Evolutionary conservation across 1,140 invertebrate genomes (phyloP).

Genomic region (Drusus annulatus): DNA sequence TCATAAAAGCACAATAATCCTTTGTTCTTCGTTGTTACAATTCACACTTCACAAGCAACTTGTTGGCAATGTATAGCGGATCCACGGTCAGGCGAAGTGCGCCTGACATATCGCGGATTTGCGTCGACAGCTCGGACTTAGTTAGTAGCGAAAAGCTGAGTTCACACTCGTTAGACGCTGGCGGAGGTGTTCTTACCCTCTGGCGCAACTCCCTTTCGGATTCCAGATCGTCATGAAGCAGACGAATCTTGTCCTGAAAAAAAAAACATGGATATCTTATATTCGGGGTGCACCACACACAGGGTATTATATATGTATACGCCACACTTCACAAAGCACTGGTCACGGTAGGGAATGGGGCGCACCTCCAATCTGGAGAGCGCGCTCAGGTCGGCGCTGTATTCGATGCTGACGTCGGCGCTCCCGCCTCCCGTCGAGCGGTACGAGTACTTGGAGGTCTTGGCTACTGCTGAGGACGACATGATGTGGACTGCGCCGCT

Average conservation of each 20-base stretch:
- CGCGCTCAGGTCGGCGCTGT: slow-evolving; percentile 91
- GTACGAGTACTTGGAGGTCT: slow-evolving; percentile 92
- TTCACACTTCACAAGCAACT: slow-evolving; percentile 14
- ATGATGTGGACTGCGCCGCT: slow-evolving; percentile 47
- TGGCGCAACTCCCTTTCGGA: slow-evolving; percentile 96
- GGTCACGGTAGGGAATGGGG: slow-evolving; percentile 53
- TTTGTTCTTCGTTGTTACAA: neutral
- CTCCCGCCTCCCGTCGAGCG: slow-evolving; percentile 84
- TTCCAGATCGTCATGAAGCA: slow-evolving; percentile 97
- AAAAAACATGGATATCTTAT: slow-evolving; percentile 50
- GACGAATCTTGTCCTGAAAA: slow-evolving; percentile 97
- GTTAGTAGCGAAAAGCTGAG: slow-evolving; percentile 37
- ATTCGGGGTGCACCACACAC: slow-evolving; percentile 32
- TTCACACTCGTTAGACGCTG: slow-evolving; percentile 24
- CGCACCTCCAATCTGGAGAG: slow-evolving; percentile 94
- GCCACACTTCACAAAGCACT: slow-evolving; percentile 41
- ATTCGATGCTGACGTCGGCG: slow-evolving; percentile 94
- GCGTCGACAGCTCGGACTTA: neutral
- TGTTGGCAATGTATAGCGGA: too few relatives aligned
- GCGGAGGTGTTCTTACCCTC: slow-evolving; percentile 82
- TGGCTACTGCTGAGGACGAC: slow-evolving; percentile 84
- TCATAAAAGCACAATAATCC: slow-evolving; percentile 2
- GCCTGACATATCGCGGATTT: too few relatives aligned
- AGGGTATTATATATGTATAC: slow-evolving; percentile 15
- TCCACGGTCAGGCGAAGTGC: too few relatives aligned